Evolutionary conservation across 1,140 invertebrate species (phyloP).

Genomic region (Gonatopus flavifemur): DNA sequence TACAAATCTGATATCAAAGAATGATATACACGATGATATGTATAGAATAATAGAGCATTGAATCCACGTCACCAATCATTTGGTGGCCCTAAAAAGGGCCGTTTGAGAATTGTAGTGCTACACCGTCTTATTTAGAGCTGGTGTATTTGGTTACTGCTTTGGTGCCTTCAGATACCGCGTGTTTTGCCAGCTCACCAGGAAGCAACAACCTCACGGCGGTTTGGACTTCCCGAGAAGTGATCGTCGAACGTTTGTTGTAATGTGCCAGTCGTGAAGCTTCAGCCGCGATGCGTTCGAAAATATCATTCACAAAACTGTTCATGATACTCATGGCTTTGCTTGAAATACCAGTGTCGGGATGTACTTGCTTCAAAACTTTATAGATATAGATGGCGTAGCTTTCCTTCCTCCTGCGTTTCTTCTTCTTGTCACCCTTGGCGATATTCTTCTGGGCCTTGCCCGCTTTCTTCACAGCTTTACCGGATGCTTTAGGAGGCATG

Average conservation of each 20-base stretch:
- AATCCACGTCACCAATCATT: background rate
- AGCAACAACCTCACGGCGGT: slow-evolving; percentile 52
- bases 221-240: slow-evolving; percentile 54
- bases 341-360: slow-evolving; percentile 63
- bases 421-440: slow-evolving; percentile 60
- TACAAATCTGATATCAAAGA: too few relatives aligned
- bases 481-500: slow-evolving; percentile 58
- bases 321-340: slow-evolving; percentile 67
- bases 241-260: slow-evolving; percentile 61
- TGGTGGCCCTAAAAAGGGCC: slow-evolving; percentile 31
- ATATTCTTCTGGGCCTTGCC: slow-evolving; percentile 63
- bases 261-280: slow-evolving; percentile 60
- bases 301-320: slow-evolving; percentile 66
- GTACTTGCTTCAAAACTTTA: slow-evolving; percentile 72
- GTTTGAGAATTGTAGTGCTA: slow-evolving; percentile 1
- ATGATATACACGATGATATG: too few relatives aligned
- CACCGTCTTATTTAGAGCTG: slow-evolving; percentile 29
- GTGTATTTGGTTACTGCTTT: slow-evolving; percentile 44
- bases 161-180: slow-evolving; percentile 21
- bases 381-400: slow-evolving; percentile 73
- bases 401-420: slow-evolving; percentile 65
- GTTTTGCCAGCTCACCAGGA: slow-evolving; percentile 50
- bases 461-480: slow-evolving; percentile 59
- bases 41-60: too few relatives aligned
- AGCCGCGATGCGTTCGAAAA: slow-evolving; percentile 64